phyloP scores from a whole-genome alignment of 2,797 vertebrate genomes.

The Aythya fuligula region DNA sequence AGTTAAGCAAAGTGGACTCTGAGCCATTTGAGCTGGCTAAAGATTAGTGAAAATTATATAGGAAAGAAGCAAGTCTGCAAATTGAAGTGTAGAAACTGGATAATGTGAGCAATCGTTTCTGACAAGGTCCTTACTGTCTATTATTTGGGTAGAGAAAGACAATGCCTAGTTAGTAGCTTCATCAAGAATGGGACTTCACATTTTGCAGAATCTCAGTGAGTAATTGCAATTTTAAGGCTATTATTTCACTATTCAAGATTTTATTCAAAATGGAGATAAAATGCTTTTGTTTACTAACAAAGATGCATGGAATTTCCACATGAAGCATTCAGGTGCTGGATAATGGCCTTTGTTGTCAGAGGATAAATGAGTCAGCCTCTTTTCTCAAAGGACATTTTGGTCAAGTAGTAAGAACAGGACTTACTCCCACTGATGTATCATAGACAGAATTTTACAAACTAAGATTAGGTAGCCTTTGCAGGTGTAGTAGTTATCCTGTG shows the following conservation, averaged over 20 bases:
- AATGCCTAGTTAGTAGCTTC: background rate
- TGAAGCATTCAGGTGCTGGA: background rate
- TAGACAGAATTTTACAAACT: background rate
- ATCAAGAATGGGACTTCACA: background rate
- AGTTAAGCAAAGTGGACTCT: background rate
- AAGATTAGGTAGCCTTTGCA: background rate
- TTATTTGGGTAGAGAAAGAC: background rate
- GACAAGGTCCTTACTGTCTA: background rate
- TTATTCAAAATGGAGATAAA: background rate
- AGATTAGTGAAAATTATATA: background rate
- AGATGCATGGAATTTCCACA: background rate
- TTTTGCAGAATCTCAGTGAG: background rate
- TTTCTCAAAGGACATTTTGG: background rate
- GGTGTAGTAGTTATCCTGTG: background rate
- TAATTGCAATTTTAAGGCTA: background rate
- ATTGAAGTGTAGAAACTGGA: slow-evolving; percentile 14
- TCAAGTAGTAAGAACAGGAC: background rate
- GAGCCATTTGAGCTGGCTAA: slow-evolving; percentile 10
- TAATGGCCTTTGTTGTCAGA: background rate
- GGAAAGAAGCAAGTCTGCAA: slow-evolving; percentile 34
- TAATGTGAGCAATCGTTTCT: background rate
- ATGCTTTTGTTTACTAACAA: background rate
- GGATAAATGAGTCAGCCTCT: background rate
- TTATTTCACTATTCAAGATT: background rate
- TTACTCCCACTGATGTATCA: background rate